Percentiles rank a stretch among this genome's conserved stretches.
Conservation (phyloP, 2,113 vertebrate species). For the Eulacestoma nigropectus region DNA sequence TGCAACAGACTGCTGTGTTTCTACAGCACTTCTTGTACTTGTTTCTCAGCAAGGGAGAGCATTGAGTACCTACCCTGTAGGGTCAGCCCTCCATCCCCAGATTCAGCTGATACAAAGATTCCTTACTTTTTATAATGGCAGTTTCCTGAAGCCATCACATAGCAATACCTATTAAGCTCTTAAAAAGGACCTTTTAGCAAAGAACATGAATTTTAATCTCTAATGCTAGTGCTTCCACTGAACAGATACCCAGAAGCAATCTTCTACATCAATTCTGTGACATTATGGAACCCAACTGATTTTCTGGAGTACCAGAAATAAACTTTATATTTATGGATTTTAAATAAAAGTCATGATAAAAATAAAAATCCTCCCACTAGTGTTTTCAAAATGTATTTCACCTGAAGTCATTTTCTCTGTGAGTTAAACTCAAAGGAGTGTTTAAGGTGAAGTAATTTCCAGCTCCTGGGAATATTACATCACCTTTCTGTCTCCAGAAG, state of each 20-base stretch:
- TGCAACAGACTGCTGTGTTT: not conserved
- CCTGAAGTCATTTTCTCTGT: not conserved
- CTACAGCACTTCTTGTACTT: not conserved
- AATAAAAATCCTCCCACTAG: not conserved
- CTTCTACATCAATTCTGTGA: not conserved
- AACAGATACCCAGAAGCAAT: not conserved
- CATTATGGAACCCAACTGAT: not conserved
- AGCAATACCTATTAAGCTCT: not conserved
- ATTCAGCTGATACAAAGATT: not conserved
- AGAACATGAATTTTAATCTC: not conserved
- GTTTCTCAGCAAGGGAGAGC: not conserved
- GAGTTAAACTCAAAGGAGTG: not conserved
- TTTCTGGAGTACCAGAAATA: not conserved
- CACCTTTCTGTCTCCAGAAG: not conserved
- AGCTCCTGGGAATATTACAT: not conserved
- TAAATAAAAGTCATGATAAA: not conserved
- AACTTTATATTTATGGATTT: not conserved
- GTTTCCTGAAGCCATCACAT: not conserved
- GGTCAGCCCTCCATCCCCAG: not conserved
- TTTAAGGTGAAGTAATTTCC: slow-evolving; percentile 3
- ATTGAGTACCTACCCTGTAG: not conserved
- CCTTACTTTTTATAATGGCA: not conserved
- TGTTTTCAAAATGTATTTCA: not conserved
- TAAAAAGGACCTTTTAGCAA: not conserved
- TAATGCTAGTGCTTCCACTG: not conserved